Base-by-base conservation (phyloP, 2,888 invertebrate species). In the Branchipolynoe longqiensis region DNA sequence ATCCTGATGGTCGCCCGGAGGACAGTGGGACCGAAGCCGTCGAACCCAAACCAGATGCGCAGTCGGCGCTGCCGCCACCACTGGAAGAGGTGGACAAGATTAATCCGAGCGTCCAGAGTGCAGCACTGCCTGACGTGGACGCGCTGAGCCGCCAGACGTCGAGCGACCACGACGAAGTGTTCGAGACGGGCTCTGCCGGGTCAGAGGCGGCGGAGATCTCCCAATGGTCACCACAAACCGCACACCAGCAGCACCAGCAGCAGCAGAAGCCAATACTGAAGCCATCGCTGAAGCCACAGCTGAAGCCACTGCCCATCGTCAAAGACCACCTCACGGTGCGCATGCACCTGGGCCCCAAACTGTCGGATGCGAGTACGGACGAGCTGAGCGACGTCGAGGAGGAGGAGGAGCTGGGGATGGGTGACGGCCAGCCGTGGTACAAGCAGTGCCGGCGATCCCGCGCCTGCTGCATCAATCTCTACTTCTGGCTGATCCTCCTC, bases 401-500 rank as follows among this genome's bases (percentile, higher is more conserved):
- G 56, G 83, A 64, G 36, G 54, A 54, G n/a, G 81, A 81, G 6
- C 14, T 82, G 31, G 33, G 25, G 58, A 36, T 28, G 0, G 2
- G 4, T 1, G 58, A 73, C 25, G n/a, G n/a, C n/a, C 54, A 38
- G 25, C 62, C 54, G 8, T 73, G 36, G 74, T 84, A 73, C 59
- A 84, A 78, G 28, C 69, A 84, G 33, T 84, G 84, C 41, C 28
- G 56, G 25, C 31, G 78, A 0, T 86, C 86, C 14, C 78, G 86
- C 22, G 64, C 84, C 36, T 87, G 86, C 56, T 85, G 84, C 54
- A 83, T 88, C 38, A 82, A 62, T 25, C 38, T 85, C 3, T 88
- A 88, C 82, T 74, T 86, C 28, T 64, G 87, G 84, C 41, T 88
- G 22, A 83, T 85, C n/a, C 56, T 88, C 38, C 83, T 87, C 0